These are phyloP conservation scores for Cheilosia variabilis DNA, from an alignment of 2,888 invertebrate species.

Conservation along the genomic window DNA sequence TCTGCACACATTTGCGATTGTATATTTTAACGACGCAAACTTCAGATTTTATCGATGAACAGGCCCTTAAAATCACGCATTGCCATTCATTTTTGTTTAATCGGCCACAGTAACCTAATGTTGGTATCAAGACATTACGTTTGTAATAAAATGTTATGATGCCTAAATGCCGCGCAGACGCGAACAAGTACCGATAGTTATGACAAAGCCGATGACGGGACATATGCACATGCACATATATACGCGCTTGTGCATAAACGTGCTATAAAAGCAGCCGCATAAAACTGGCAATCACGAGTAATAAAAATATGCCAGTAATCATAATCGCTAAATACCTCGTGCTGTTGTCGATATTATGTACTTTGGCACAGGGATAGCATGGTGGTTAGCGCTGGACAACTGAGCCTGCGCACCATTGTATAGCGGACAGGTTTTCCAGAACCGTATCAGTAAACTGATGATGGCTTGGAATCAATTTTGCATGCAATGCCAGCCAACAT, in stretches of 20 bases:
- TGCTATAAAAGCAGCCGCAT: constrained; percentile 11
- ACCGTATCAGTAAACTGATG: no score
- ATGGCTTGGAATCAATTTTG: no score
- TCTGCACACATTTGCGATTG: not conserved
- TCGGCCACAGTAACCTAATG: constrained; percentile 26
- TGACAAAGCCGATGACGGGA: no score
- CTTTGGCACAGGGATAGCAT: not conserved
- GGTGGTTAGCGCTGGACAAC: constrained; percentile 1
- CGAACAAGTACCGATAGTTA: not conserved
- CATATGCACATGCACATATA: not conserved
- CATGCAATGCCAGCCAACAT: no score
- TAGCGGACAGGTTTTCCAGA: no score
- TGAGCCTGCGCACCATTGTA: no score
- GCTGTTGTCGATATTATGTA: constrained; percentile 3
- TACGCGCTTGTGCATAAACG: not conserved
- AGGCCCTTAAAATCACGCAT: constrained; percentile 51
- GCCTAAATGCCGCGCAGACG: constrained; percentile 10
- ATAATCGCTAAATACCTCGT: constrained; percentile 61
- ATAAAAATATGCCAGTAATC: constrained; percentile 55
- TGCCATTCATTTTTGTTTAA: constrained; percentile 21
- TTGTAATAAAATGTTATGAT: constrained; percentile 28
- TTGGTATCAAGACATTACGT: constrained; percentile 49
- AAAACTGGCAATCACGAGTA: constrained; percentile 44
- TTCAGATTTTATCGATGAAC: constrained; percentile 46
- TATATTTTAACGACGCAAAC: constrained; percentile 38